Evolutionary conservation across 2,888 invertebrate genomes (phyloP).

Genomic region (Mythimna pallens): DNA sequence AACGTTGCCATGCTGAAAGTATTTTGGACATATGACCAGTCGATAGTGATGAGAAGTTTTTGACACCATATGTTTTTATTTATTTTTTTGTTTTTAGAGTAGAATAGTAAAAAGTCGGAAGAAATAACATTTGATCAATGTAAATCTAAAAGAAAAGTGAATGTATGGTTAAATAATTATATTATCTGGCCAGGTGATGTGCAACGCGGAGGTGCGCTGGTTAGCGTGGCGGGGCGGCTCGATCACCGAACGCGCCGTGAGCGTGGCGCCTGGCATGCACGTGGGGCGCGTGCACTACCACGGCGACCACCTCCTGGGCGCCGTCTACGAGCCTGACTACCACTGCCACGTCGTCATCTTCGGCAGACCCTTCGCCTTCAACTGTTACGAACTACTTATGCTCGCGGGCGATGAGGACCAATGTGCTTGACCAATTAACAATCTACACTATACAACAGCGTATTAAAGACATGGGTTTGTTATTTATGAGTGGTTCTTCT

Average conservation of each 20-base stretch:
- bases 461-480: not conserved
- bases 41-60: no score
- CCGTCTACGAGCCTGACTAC: slow-evolving; percentile 74
- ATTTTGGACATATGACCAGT: no score
- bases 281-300: slow-evolving; percentile 76
- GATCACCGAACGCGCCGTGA: slow-evolving; percentile 66
- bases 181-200: slow-evolving; percentile 76
- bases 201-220: slow-evolving; percentile 82
- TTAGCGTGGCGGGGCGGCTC: slow-evolving; percentile 76
- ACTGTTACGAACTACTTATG: slow-evolving; percentile 83
- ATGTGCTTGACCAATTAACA: slow-evolving; percentile 21
- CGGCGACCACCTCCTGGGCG: slow-evolving; percentile 73
- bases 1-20: no score
- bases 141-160: no score
- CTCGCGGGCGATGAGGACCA: slow-evolving; percentile 57
- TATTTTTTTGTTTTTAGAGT: no score
- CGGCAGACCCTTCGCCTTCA: slow-evolving; percentile 84
- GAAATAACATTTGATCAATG: no score
- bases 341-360: slow-evolving; percentile 84
- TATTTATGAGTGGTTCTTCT: not conserved
- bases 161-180: not conserved
- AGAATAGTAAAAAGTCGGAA: no score
- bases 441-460: slow-evolving; percentile 1
- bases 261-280: slow-evolving; percentile 78
- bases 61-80: no score